phyloP scores from a whole-genome alignment of 2,888 invertebrate species.

The Drosophila affinis region DNA sequence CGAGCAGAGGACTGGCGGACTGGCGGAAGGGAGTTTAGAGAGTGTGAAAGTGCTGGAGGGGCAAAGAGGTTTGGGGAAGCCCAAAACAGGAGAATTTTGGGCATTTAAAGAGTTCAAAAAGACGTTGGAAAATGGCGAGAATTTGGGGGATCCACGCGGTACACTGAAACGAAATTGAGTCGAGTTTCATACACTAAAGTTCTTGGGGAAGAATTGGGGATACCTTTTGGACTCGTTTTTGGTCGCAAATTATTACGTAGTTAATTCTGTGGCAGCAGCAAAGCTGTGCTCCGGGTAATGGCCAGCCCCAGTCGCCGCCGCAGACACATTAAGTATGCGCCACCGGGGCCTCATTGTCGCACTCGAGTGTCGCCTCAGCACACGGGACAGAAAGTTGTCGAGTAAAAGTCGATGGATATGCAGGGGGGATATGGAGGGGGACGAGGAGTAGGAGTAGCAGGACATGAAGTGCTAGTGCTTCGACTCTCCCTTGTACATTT shows the following conservation, averaged over 20 bases:
- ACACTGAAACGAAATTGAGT: not conserved
- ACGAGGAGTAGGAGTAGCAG: no score
- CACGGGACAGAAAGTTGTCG: slow-evolving; percentile 16
- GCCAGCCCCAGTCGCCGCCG: not conserved
- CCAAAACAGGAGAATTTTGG: not conserved
- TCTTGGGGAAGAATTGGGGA: no score
- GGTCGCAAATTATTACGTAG: slow-evolving; percentile 41
- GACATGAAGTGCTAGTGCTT: not conserved
- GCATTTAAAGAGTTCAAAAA: slow-evolving; percentile 1
- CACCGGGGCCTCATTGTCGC: slow-evolving; percentile 37
- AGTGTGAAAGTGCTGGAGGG: not conserved
- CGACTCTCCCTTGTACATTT: slow-evolving; percentile 51
- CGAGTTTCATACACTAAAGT: not conserved
- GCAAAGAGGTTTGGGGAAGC: not conserved
- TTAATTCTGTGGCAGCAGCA: slow-evolving; percentile 54
- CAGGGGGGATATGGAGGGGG: no score
- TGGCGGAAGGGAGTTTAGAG: not conserved
- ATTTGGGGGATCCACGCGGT: not conserved
- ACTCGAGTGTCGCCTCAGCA: slow-evolving; percentile 20
- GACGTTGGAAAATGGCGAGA: not conserved
- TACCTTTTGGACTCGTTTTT: not conserved
- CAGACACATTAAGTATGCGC: slow-evolving; percentile 68
- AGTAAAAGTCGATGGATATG: slow-evolving; percentile 8
- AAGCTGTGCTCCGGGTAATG: slow-evolving; percentile 61
- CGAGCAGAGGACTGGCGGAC: not conserved